These are phyloP conservation scores for Elymnias hypermnestra DNA, from an alignment of 1,140 invertebrate species.

Conservation along the genomic window DNA sequence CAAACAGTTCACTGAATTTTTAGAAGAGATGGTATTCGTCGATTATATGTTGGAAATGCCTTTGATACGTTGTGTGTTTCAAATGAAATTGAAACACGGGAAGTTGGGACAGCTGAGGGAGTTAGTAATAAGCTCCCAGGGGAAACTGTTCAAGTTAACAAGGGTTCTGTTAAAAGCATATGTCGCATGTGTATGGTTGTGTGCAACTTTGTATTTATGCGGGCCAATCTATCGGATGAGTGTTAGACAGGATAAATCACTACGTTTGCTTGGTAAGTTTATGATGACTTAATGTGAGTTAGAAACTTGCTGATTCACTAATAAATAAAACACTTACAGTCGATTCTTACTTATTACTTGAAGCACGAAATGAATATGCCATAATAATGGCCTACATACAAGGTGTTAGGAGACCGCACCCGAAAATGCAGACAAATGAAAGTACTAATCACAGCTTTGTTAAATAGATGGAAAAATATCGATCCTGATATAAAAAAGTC, in stretches of 20 bases:
- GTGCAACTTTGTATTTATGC: slow-evolving; percentile 48
- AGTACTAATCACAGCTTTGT: too few relatives aligned
- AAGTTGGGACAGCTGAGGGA: slow-evolving; percentile 40
- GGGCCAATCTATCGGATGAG: slow-evolving; percentile 52
- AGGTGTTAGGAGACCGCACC: too few relatives aligned
- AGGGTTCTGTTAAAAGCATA: slow-evolving; percentile 46
- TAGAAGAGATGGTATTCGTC: slow-evolving; percentile 47
- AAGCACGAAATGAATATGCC: too few relatives aligned
- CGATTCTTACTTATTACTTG: too few relatives aligned
- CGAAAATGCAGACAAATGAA: too few relatives aligned
- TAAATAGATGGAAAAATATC: too few relatives aligned
- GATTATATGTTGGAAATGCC: slow-evolving; percentile 51
- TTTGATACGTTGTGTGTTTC: slow-evolving; percentile 37
- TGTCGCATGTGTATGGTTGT: slow-evolving; percentile 36
- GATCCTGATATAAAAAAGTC: too few relatives aligned
- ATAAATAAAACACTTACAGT: too few relatives aligned
- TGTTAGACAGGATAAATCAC: slow-evolving; percentile 35
- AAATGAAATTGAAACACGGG: slow-evolving; percentile 12
- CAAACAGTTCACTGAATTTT: slow-evolving; percentile 40
- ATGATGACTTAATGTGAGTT: too few relatives aligned
- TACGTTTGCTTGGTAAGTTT: slow-evolving; percentile 48
- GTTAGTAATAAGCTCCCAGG: slow-evolving; percentile 43
- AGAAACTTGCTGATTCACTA: too few relatives aligned
- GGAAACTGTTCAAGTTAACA: slow-evolving; percentile 42
- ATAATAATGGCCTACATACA: too few relatives aligned